A percentile compares a stretch with the other conserved stretches of the same genome.
Evolutionary conservation across 2,888 invertebrate species (phyloP).

Genomic region (Dicyrtomina minuta): DNA sequence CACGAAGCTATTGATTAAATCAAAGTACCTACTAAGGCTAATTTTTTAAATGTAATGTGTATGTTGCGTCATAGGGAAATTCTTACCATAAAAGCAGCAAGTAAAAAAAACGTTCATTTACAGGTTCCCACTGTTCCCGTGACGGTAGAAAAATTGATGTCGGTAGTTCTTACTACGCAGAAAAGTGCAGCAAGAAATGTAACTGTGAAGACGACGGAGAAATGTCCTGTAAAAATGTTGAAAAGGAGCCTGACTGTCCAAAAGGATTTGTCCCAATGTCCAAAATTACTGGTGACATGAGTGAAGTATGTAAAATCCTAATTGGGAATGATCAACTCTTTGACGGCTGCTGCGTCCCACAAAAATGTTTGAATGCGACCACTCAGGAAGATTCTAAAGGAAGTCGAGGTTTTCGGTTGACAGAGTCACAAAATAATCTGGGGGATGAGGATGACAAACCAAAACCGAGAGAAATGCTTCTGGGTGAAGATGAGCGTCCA

Average conservation of each 20-base stretch:
- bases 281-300: constrained; percentile 48
- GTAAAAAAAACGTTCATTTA: not conserved
- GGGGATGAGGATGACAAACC: constrained; percentile 41
- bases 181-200: constrained; percentile 45
- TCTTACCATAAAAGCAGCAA: not conserved
- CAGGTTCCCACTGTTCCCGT: constrained; percentile 33
- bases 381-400: constrained; percentile 43
- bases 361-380: constrained; percentile 48
- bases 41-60: no score
- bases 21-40: no score
- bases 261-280: constrained; percentile 47
- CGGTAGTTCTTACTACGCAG: constrained; percentile 44
- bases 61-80: no score
- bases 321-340: constrained; percentile 46
- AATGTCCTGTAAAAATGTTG: constrained; percentile 38
- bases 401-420: constrained; percentile 48
- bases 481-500: constrained; percentile 22
- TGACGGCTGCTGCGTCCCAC: constrained; percentile 52
- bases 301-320: constrained; percentile 47
- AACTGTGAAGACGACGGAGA: constrained; percentile 47
- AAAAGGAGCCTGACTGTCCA: constrained; percentile 35
- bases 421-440: constrained; percentile 49
- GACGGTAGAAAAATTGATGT: constrained; percentile 41
- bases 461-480: constrained; percentile 33
- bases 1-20: no score